Percentiles rank a stretch among this genome's conserved stretches.
These are phyloP conservation scores for Cantharis lateralis DNA, from an alignment of 2,888 invertebrate genomes.

Conservation along the genomic window DNA sequence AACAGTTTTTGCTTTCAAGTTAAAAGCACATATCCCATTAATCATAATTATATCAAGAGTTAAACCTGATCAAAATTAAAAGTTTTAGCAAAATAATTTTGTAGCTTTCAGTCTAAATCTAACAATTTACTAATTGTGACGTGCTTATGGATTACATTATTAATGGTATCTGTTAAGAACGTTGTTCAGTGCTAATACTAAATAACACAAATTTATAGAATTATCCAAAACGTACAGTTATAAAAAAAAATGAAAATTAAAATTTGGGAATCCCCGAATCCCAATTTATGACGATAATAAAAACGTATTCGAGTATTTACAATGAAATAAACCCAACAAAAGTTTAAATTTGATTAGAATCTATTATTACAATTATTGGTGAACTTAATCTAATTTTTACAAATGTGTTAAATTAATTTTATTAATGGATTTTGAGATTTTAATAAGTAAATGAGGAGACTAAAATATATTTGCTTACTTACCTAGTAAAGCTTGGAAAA, in stretches of 20 bases:
- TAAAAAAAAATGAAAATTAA: too few species aligned
- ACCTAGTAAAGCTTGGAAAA: constrained; percentile 98
- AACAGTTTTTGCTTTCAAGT: neutral
- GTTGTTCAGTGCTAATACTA: too few species aligned
- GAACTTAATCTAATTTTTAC: neutral
- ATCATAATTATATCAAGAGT: neutral
- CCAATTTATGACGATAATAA: neutral
- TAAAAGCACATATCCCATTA: neutral
- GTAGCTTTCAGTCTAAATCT: neutral
- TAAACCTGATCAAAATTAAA: neutral
- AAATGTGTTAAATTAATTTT: neutral
- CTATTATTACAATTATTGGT: neutral
- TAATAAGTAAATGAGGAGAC: neutral
- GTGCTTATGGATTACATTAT: neutral
- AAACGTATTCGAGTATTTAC: too few species aligned
- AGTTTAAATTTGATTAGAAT: neutral
- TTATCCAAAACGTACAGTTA: too few species aligned
- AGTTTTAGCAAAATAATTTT: neutral
- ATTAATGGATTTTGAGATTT: neutral
- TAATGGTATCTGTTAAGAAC: too few species aligned
- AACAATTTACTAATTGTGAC: neutral
- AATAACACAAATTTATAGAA: too few species aligned
- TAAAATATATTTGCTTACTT: constrained; percentile 54
- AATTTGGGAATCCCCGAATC: neutral
- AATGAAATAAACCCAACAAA: neutral